Evolutionary conservation across 2,113 vertebrate species (phyloP), one percentile per base, ranked within the genome.

Genomic region (Vanacampus margaritifer): DNA sequence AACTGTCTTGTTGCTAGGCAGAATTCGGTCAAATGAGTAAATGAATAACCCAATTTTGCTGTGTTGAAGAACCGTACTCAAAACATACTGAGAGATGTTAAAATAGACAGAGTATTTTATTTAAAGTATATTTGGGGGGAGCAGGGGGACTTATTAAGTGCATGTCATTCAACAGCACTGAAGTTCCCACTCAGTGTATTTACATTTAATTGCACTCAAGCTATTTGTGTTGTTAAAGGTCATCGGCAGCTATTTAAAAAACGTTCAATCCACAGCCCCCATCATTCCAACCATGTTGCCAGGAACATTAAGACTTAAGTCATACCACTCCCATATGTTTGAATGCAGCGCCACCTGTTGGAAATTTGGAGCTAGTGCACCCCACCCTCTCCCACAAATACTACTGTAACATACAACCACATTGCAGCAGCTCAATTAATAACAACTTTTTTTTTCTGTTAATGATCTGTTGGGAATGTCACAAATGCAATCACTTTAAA

Each of bases 331-430:
- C 8, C 26, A 32, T 75, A n/a, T 88, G 67, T 93, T 91, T 76
- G 95, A 91, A 78, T 95, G 92, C 36, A 92, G 76, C 68, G 93
- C 96, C 93, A 93, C 94, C 89, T 98, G 94, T 77, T 95, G 95
- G 79, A 92, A 72, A 77, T 91, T 92, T 80, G 91, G 91, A 41
- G 94, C 90, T 93, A 64, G 24, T 73, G 89, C 79, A 9, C 35
- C 14, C 35, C 26, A 12, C 19, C 10, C 39, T 12, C 39, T 13
- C 39, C 2, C 39, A 45, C 16, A 45, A 17, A 45, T n/a, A n/a
- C n/a, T n/a, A n/a, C n/a, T n/a, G n/a, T n/a, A n/a, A n/a, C n/a
- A n/a, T n/a, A n/a, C n/a, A n/a, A n/a, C n/a, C n/a, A n/a, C n/a
- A n/a, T n/a, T n/a, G n/a, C n/a, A n/a, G n/a, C n/a, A n/a, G n/a